Conservation (phyloP, 2,113 vertebrate species). For the Mustela lutreola region DNA sequence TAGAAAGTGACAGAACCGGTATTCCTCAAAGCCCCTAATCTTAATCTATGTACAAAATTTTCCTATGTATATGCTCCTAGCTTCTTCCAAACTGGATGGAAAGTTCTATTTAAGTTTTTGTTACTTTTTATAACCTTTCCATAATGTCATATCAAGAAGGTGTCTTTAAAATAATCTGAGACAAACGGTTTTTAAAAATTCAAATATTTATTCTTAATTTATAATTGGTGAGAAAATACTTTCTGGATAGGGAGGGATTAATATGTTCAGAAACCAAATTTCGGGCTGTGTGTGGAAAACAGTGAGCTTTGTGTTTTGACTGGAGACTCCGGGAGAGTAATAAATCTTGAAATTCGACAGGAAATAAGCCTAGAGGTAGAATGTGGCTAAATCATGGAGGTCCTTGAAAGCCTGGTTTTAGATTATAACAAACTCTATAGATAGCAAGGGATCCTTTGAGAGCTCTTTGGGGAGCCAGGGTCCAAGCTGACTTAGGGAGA, state of each 20-base stretch:
- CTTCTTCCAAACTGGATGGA: slow-evolving; percentile 17
- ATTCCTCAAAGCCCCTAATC: not conserved
- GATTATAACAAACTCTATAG: not conserved
- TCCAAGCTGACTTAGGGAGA: too few species aligned
- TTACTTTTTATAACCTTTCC: slow-evolving; percentile 28
- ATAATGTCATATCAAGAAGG: slow-evolving; percentile 34
- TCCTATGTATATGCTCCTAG: not conserved
- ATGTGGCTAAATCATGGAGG: not conserved
- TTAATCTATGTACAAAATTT: not conserved
- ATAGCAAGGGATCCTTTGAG: too few species aligned
- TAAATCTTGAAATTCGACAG: slow-evolving; percentile 31
- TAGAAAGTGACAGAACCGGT: not conserved
- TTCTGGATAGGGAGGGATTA: slow-evolving; percentile 5
- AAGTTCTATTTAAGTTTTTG: slow-evolving; percentile 44
- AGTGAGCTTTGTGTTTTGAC: slow-evolving; percentile 47
- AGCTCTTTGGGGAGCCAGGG: not conserved
- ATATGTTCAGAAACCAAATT: slow-evolving; percentile 31
- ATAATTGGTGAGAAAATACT: slow-evolving; percentile 54
- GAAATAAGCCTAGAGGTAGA: not conserved
- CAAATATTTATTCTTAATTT: slow-evolving; percentile 67
- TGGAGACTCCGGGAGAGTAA: not conserved
- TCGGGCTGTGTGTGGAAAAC: not conserved
- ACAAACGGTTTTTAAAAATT: slow-evolving; percentile 52
- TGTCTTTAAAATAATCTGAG: slow-evolving; percentile 47
- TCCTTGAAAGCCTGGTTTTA: not conserved